Base-by-base conservation (phyloP, 92 coral and sea anemone species). In the Virgularia gustaviana region DNA sequence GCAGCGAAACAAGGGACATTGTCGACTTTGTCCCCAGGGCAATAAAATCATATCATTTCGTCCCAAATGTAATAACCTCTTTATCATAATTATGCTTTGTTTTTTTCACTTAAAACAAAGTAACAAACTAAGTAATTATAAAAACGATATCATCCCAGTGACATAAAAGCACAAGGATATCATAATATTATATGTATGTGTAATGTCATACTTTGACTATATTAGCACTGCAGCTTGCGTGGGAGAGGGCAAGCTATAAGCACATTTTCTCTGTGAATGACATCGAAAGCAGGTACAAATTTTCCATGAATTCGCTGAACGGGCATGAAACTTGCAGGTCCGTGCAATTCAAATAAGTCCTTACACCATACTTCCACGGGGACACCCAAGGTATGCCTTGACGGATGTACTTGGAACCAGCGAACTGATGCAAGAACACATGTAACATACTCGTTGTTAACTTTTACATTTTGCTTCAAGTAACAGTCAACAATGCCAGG, bases 351-450 rank as follows among this genome's bases (percentile, higher is more conserved):
- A 80, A 62, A 80, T 4, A 80, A 36, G 25, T 80, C 75, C 31
- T 64, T 73, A 28, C 85, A 80, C 85, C 85, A 80, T 13, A 73
- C 75, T 55, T 80, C 85, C 13, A 63, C 80, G 3, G 79, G 85
- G 16, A 66, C 74, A 6, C 85, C 79, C 27, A 80, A 28, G 24
- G 72, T 16, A 20, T 59, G 37, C 59, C 85, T 72, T 31, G 72
- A 54, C 18, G 85, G 85, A 62, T 80, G 85, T 36, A 54, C 35
- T 53, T 81, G 78, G 34, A 74, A 81, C 85, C 81, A 81, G 18
- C 37, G 44, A 22, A 81, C 80, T 1, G 62, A 36, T 11, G 81
- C 85, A 38, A 81, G 23, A 35, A 74, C 43, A 43, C 81, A 81
- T 24, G 81, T 22, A 9, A 71, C 66, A 64, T 74, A 65, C 33